phyloP scores from a whole-genome alignment of 2,888 invertebrate species.

The Argyra leucocephala region DNA sequence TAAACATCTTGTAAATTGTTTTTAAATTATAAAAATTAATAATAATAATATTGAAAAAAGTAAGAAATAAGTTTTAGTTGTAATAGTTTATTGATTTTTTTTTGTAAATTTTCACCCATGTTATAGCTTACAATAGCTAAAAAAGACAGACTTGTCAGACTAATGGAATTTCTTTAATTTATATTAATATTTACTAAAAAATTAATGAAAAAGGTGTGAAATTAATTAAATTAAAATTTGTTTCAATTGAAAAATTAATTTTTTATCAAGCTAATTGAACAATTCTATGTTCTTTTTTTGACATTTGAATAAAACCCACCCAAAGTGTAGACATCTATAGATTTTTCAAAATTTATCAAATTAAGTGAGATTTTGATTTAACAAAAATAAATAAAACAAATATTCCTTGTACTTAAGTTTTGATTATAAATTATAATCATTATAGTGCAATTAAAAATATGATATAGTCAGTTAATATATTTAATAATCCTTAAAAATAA shows the following conservation, averaged over 20 bases:
- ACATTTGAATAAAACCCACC: constrained; percentile 10
- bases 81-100: background rate
- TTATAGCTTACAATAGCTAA: background rate
- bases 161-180: constrained; percentile 6
- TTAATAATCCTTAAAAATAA: background rate
- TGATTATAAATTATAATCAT: background rate
- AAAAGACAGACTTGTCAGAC: background rate
- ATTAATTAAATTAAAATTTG: background rate
- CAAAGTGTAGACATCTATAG: constrained; percentile 10
- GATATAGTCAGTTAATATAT: background rate
- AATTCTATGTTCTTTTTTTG: background rate
- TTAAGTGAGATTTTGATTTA: background rate
- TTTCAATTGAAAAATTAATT: background rate
- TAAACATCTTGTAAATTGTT: background rate
- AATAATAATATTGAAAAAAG: background rate
- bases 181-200: background rate
- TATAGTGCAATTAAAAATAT: background rate
- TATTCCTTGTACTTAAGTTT: background rate
- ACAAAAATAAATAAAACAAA: constrained; percentile 3
- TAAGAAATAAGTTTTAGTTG: background rate
- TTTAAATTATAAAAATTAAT: background rate
- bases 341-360: background rate
- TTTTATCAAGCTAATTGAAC: background rate
- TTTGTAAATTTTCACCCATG: background rate
- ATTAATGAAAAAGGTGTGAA: background rate